These are phyloP conservation scores for Micropterix aruncella DNA, from an alignment of 2,888 invertebrate species.

Conservation along the genomic window DNA sequence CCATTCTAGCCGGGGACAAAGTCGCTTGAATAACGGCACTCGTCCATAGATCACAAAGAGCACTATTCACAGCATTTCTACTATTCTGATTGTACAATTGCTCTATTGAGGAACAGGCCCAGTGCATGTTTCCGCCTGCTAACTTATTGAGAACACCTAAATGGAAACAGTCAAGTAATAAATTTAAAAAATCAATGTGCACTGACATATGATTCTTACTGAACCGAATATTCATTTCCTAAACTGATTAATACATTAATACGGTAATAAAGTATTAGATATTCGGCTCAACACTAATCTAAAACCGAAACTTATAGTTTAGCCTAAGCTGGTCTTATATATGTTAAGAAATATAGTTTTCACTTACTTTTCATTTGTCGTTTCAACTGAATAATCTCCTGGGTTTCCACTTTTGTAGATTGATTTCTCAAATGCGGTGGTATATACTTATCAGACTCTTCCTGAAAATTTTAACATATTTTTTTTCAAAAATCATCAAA, in stretches of 20 bases:
- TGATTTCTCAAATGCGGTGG: constrained; percentile 66
- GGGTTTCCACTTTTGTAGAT: constrained; percentile 33
- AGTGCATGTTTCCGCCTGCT: constrained; percentile 77
- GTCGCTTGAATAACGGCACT: constrained; percentile 51
- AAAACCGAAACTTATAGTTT: too few relatives aligned
- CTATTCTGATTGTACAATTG: constrained; percentile 64
- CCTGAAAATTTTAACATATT: too few relatives aligned
- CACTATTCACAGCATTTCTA: constrained; percentile 70
- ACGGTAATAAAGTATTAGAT: too few relatives aligned
- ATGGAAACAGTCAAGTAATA: too few relatives aligned
- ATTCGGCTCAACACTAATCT: too few relatives aligned
- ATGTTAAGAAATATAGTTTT: too few relatives aligned
- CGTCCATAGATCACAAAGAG: constrained; percentile 52
- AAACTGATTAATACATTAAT: too few relatives aligned
- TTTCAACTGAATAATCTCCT: constrained; percentile 51
- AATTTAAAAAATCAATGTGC: too few relatives aligned
- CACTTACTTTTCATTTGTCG: constrained; percentile 70
- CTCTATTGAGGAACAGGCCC: constrained; percentile 68
- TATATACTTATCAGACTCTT: constrained; percentile 51
- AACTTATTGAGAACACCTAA: constrained; percentile 66
- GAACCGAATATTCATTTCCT: too few relatives aligned
- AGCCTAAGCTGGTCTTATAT: too few relatives aligned
- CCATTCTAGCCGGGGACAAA: constrained; percentile 55
- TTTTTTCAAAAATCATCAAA: too few relatives aligned
- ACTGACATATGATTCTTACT: too few relatives aligned